Conservation (phyloP, 2,113 vertebrate genomes). For the Actinemys pallida region DNA sequence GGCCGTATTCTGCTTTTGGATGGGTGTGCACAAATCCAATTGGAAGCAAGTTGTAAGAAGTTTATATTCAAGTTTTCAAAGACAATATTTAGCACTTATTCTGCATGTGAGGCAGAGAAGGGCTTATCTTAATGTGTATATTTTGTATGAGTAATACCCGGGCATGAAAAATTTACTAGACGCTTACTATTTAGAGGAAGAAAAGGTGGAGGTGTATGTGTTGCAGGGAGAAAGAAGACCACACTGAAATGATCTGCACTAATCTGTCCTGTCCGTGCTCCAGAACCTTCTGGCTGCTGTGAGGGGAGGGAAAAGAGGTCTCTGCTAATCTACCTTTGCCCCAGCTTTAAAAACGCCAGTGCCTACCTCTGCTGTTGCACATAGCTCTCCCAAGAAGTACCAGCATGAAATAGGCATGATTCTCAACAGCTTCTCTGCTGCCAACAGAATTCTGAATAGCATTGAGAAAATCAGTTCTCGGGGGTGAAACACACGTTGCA, state of each 20-base stretch:
- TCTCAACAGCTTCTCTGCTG: neutral
- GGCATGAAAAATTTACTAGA: neutral
- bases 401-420: neutral
- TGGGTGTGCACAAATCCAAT: neutral
- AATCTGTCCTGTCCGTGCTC: neutral
- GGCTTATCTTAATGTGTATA: neutral
- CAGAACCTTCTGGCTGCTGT: neutral
- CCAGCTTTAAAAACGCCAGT: neutral
- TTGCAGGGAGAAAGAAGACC: neutral
- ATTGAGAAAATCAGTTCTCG: neutral
- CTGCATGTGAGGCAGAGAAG: neutral
- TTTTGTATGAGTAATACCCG: fast-evolving
- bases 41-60: neutral
- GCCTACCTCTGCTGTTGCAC: neutral
- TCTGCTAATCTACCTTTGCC: neutral
- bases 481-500: neutral
- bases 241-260: neutral
- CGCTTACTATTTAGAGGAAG: neutral
- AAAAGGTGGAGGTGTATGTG: neutral
- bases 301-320: neutral
- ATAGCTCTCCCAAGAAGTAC: fast-evolving
- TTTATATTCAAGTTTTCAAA: fast-evolving
- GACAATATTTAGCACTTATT: neutral
- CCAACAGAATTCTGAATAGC: neutral
- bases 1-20: fast-evolving